A percentile compares a stretch with the other conserved stretches of the same genome.
Evolutionary conservation across 2,888 invertebrate species (phyloP).

Genomic region (Polydrusus pterygomalis): DNA sequence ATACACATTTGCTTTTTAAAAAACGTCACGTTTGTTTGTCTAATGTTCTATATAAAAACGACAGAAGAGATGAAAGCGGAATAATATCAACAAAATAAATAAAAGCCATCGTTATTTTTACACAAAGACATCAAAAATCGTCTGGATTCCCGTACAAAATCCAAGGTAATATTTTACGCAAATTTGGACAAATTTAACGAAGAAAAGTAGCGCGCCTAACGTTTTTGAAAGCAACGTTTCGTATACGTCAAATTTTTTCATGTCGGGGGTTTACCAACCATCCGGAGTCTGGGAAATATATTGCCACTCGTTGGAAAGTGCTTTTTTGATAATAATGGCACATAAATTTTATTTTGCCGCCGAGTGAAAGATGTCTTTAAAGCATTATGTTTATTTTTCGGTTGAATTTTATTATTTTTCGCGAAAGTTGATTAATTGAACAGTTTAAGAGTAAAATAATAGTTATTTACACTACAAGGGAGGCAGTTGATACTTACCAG

Average conservation of each 20-base stretch:
- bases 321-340: conserved; percentile 41
- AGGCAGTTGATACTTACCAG: no score
- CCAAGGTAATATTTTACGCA: conserved; percentile 18
- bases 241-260: conserved; percentile 39
- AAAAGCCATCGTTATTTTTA: conserved; percentile 5
- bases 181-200: conserved; percentile 35
- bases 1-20: no score
- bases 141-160: background rate
- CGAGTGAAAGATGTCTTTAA: conserved; percentile 8
- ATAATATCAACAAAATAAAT: conserved; percentile 2
- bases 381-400: background rate
- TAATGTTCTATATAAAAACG: no score
- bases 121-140: conserved; percentile 15
- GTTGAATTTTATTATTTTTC: background rate
- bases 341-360: conserved; percentile 32
- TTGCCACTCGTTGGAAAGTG: conserved; percentile 39
- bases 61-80: background rate
- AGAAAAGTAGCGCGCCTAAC: conserved; percentile 31
- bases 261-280: conserved; percentile 21
- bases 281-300: conserved; percentile 31
- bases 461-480: no score
- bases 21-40: no score
- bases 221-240: conserved; percentile 31
- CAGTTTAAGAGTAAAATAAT: no score
- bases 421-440: no score